These are phyloP conservation scores for Tetranychus cinnabarinus DNA, from an alignment of 1,140 invertebrate genomes.

Conservation along the genomic window DNA sequence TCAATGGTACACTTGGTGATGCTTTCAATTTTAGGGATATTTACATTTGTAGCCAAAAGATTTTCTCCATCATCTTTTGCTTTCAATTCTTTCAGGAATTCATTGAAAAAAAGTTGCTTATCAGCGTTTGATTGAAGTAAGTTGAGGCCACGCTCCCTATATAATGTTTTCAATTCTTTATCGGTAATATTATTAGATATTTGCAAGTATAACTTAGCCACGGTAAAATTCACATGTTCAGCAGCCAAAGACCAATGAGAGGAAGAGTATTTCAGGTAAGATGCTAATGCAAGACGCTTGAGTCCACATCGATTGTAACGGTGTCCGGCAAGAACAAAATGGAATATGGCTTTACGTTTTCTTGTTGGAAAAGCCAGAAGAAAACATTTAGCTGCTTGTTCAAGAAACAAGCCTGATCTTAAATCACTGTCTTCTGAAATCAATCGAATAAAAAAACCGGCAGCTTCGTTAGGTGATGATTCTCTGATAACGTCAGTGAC, in stretches of 20 bases:
- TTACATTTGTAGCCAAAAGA: neutral
- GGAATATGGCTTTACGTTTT: constrained; percentile 86
- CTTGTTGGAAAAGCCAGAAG: constrained; percentile 42
- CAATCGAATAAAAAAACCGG: constrained; percentile 75
- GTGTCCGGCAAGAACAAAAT: constrained; percentile 81
- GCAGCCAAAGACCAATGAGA: constrained; percentile 4
- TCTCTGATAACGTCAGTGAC: constrained; percentile 62
- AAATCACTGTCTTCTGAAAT: constrained; percentile 81
- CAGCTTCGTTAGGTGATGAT: constrained; percentile 53
- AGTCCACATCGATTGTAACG: constrained; percentile 69
- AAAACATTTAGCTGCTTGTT: constrained; percentile 86
- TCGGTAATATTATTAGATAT: neutral
- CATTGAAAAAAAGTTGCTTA: constrained; percentile 5
- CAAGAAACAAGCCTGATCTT: constrained; percentile 51
- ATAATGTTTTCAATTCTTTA: neutral
- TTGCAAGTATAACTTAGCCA: constrained; percentile 1
- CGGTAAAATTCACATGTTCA: constrained; percentile 8
- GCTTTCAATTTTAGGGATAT: neutral
- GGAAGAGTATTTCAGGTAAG: constrained; percentile 29
- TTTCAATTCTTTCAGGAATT: constrained; percentile 8
- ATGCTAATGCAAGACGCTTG: constrained; percentile 61
- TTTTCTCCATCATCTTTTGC: neutral
- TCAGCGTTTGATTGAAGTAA: neutral
- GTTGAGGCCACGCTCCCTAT: neutral
- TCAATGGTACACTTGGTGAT: neutral